phyloP scores from a whole-genome alignment of 2,113 vertebrate genomes.

The Synodontis membranacea region DNA sequence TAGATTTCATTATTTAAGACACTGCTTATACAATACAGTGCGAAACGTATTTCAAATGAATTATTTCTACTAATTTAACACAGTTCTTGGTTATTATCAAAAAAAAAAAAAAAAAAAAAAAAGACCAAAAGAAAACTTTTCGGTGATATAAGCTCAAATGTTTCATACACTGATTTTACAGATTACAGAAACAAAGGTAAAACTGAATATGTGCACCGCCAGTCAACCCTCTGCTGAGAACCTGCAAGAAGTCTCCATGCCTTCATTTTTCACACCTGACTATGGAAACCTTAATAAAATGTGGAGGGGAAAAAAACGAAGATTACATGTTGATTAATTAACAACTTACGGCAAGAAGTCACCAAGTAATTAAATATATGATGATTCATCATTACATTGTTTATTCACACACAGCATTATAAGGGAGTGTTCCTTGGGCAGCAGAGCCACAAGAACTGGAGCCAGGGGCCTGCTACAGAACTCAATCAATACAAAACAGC shows the following conservation, averaged over 20 bases:
- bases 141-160: not conserved
- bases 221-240: slow-evolving; percentile 10
- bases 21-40: not conserved
- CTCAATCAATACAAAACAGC: slow-evolving; percentile 48
- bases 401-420: slow-evolving; percentile 20
- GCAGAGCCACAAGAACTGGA: slow-evolving; percentile 17
- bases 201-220: slow-evolving; percentile 17
- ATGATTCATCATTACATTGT: slow-evolving; percentile 27
- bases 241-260: not conserved
- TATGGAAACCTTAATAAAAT: not conserved
- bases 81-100: not conserved
- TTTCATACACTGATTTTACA: not conserved
- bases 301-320: not conserved
- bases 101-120: not conserved
- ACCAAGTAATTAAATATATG: not conserved
- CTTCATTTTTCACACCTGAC: not conserved
- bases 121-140: too few species aligned
- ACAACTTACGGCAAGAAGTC: not conserved
- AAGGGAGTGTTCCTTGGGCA: slow-evolving; percentile 2
- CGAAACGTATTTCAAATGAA: not conserved
- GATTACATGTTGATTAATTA: not conserved
- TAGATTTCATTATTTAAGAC: not conserved
- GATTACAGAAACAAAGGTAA: not conserved
- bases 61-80: not conserved
- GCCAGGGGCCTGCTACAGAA: slow-evolving; percentile 24